A percentile compares a stretch with the other conserved stretches of the same genome.
These are phyloP conservation scores for Synergus umbraculus DNA, from an alignment of 2,888 invertebrate species.

Conservation along the genomic window DNA sequence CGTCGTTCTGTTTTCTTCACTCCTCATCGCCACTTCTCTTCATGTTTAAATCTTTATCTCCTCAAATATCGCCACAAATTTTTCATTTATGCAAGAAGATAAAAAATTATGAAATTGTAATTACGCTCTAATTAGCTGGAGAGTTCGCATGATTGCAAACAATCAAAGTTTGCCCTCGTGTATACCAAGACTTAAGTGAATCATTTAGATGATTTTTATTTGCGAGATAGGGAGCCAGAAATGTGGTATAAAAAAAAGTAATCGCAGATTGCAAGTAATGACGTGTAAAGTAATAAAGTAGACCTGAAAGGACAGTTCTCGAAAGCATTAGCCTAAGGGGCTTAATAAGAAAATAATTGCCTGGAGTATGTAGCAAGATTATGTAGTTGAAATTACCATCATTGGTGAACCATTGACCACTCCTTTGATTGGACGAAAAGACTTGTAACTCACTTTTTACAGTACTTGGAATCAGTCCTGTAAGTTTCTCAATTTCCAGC, in stretches of 20 bases:
- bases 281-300: background rate
- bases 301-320: background rate
- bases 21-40: slow-evolving; percentile 17
- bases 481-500: background rate
- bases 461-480: background rate
- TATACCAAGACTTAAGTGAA: background rate
- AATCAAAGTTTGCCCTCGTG: background rate
- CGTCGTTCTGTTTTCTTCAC: slow-evolving; percentile 25
- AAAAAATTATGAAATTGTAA: slow-evolving; percentile 35
- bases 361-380: background rate
- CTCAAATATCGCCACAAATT: slow-evolving; percentile 11
- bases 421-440: background rate
- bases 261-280: background rate
- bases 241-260: background rate
- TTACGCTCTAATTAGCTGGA: background rate
- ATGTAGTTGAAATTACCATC: background rate
- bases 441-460: background rate
- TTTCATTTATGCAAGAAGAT: slow-evolving; percentile 17
- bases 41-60: background rate
- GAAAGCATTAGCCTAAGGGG: background rate
- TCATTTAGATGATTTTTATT: background rate
- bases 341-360: slow-evolving; percentile 2
- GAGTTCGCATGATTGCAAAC: slow-evolving; percentile 1
- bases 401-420: slow-evolving; percentile 3
- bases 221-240: background rate